A percentile compares a stretch with the other conserved stretches of the same genome.
These are phyloP conservation scores for Rhabdomys pumilio DNA, from an alignment of 2,797 vertebrate genomes.

Conservation along the genomic window DNA sequence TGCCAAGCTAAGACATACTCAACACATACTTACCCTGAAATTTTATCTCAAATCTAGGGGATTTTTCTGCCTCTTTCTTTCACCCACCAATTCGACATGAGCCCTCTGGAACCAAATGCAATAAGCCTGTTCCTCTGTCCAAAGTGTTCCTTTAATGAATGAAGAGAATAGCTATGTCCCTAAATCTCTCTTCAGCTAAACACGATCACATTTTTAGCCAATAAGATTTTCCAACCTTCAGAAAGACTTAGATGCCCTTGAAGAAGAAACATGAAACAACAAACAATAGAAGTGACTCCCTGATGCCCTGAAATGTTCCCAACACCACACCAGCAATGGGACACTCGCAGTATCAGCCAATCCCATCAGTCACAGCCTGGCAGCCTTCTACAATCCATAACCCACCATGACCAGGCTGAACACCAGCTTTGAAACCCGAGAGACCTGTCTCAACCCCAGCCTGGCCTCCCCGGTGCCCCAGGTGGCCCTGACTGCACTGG, in stretches of 20 bases:
- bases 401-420: constrained; percentile 68
- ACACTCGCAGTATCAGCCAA: background rate
- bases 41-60: constrained; percentile 40
- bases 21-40: constrained; percentile 58
- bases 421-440: constrained; percentile 78
- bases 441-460: constrained; percentile 71
- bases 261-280: constrained; percentile 49
- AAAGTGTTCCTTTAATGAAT: background rate
- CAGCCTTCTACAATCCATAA: background rate
- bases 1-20: background rate
- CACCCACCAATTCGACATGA: constrained; percentile 4
- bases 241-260: constrained; percentile 26
- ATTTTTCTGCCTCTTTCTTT: constrained; percentile 47
- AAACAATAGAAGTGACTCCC: constrained; percentile 18
- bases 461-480: constrained; percentile 75
- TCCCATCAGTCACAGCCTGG: background rate
- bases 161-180: constrained; percentile 40
- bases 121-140: constrained; percentile 20
- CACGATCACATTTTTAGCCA: constrained; percentile 13
- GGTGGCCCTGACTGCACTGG: constrained; percentile 81
- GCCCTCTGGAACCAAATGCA: background rate
- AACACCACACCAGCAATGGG: background rate
- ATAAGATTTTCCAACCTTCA: background rate
- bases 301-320: background rate
- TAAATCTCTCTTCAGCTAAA: constrained; percentile 48